Evolutionary conservation across 2,113 vertebrate species (phyloP), one percentile per base, ranked within the genome.

Genomic region (Poecile atricapillus): DNA sequence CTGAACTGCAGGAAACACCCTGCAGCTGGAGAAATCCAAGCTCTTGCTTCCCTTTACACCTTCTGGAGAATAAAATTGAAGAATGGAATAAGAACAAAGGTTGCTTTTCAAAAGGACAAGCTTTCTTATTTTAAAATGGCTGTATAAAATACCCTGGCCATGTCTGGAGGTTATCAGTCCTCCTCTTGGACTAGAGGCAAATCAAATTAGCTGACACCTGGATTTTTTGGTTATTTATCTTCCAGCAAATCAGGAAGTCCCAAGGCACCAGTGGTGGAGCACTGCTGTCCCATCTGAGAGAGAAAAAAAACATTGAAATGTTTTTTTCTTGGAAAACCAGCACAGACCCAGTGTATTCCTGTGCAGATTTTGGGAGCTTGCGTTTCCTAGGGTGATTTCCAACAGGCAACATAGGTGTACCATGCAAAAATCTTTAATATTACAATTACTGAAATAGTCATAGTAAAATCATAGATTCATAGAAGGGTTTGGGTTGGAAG

Each of bases 351-450:
- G 67, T 15, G 1, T 3, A 76, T 44, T 83, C 18, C 37, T 43
- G 20, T 8, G 15, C 2, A 22, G 4, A 5, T 70, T 47, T 56
- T 4, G 52, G 27, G 19, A 65, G 15, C 28, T 75, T 76, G 33
- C 15, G 22, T 7, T 35, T 44, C 23, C 24, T 13, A 13, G 12
- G 15, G 18, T 0, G 0, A 37, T 55, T 65, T 41, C 33, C 35
- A 55, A 4, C 5, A 59, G 22, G 24, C 13, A 52, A 3, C 13
- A 22, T 12, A 50, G 3, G 5, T 11, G 7, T 16, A 21, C 5
- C 11, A 37, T 10, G 23, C 30, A 23, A 37, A 63, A 59, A 41
- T 53, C 4, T 19, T 83, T 52, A 50, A 60, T 37, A 35, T n/a
- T 52, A 39, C 1, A 2, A 27, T 74, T 43, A 27, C 35, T 62